phyloP scores from a whole-genome alignment of 2,888 invertebrate genomes.

The Drosophila macrospina region DNA sequence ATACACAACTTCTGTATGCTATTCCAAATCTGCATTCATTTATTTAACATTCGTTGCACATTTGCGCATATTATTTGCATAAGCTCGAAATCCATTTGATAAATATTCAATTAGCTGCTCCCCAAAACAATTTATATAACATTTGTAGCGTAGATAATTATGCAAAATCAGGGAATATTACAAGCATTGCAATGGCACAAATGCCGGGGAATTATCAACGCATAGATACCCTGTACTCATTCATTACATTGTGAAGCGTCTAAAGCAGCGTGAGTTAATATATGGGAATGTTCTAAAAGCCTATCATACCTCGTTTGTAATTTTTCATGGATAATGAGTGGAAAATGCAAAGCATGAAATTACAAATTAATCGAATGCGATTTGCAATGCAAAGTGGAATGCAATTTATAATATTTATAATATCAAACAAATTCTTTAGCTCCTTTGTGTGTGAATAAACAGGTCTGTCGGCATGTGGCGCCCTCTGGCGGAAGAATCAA shows the following conservation, averaged over 20 bases:
- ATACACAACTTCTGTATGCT: slow-evolving; percentile 1
- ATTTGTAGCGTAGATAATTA: slow-evolving; percentile 50
- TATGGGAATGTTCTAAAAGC: too few species aligned
- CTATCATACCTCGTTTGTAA: not conserved
- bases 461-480: slow-evolving; percentile 52
- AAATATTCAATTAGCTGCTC: slow-evolving; percentile 75
- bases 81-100: slow-evolving; percentile 65
- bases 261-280: not conserved
- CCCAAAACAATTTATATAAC: slow-evolving; percentile 31
- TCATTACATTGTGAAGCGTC: not conserved
- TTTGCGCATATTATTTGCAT: slow-evolving; percentile 69
- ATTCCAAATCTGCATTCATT: slow-evolving; percentile 47
- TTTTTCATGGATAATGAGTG: slow-evolving; percentile 26
- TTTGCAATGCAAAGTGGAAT: slow-evolving; percentile 57
- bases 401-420: slow-evolving; percentile 26
- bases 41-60: slow-evolving; percentile 53
- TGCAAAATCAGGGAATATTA: slow-evolving; percentile 56
- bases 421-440: slow-evolving; percentile 19
- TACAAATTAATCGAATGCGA: slow-evolving; percentile 61
- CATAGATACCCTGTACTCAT: not conserved
- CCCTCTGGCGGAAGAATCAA: slow-evolving; percentile 55
- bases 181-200: slow-evolving; percentile 14
- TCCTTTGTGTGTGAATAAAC: not conserved
- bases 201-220: not conserved
- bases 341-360: slow-evolving; percentile 52